phyloP scores from a whole-genome alignment of 2,113 vertebrate species.

The Megaleporinus macrocephalus region DNA sequence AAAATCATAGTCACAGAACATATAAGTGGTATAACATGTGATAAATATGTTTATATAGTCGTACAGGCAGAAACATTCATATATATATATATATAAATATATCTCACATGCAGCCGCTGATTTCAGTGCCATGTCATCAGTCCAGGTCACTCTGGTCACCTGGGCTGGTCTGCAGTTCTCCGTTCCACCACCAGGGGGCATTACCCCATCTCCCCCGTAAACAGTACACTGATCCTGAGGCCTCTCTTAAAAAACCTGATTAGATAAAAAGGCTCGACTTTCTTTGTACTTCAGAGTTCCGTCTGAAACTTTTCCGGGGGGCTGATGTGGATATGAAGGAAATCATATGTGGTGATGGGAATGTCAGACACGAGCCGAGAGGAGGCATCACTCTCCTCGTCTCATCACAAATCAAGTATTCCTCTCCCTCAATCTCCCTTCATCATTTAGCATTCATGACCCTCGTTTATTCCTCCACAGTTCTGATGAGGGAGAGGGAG shows the following conservation, averaged over 20 bases:
- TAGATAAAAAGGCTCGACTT: not conserved
- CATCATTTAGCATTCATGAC: conserved; percentile 49
- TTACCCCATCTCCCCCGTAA: not conserved
- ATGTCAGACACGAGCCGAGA: conserved; percentile 3
- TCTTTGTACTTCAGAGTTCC: not conserved
- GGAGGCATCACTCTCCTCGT: not conserved
- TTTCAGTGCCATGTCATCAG: no score
- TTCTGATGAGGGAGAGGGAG: conserved; percentile 32
- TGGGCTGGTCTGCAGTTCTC: not conserved
- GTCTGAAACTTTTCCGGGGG: not conserved
- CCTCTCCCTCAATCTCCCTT: conserved; percentile 34
- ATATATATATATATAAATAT: no score
- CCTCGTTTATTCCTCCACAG: conserved; percentile 31
- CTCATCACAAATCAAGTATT: conserved; percentile 47
- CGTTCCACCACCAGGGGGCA: conserved; percentile 19
- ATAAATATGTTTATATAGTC: no score
- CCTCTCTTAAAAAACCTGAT: not conserved
- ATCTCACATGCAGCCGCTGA: no score
- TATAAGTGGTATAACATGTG: no score
- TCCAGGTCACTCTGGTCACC: not conserved
- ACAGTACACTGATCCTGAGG: not conserved
- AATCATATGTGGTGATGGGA: not conserved
- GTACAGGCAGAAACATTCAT: no score
- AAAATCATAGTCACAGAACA: no score
- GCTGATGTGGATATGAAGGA: not conserved